phyloP scores from a whole-genome alignment of 1,140 invertebrate genomes.

The Ceratina calcarata region DNA sequence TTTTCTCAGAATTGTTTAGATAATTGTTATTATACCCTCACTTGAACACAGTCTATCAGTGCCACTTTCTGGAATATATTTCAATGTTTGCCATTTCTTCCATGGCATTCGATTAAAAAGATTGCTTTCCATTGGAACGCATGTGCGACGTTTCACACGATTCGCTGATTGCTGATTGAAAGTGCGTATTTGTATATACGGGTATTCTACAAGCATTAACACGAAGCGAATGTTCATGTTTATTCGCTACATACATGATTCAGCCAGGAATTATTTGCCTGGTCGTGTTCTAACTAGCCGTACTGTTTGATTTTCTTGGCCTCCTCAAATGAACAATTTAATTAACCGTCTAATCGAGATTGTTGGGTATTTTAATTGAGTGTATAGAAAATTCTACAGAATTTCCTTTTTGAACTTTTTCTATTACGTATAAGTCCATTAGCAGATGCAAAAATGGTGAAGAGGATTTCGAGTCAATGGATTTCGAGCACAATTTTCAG shows the following conservation, averaged over 20 bases:
- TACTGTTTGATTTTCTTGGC: constrained; percentile 1
- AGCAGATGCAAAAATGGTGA: too few relatives aligned
- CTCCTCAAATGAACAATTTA: constrained; percentile 8
- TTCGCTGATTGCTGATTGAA: constrained; percentile 47
- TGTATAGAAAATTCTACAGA: too few relatives aligned
- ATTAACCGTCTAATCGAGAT: background rate
- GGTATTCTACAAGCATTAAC: constrained; percentile 24
- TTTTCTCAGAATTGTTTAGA: too few relatives aligned
- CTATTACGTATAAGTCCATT: too few relatives aligned
- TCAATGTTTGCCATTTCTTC: background rate
- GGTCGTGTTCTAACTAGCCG: background rate
- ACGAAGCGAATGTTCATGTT: background rate
- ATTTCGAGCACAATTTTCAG: background rate
- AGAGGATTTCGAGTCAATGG: too few relatives aligned
- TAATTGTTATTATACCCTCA: too few relatives aligned
- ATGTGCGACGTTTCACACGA: constrained; percentile 17
- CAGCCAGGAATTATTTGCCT: constrained; percentile 20
- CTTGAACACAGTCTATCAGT: too few relatives aligned
- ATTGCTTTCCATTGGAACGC: background rate
- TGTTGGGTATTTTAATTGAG: background rate
- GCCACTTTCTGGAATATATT: background rate
- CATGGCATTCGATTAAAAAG: background rate
- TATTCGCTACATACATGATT: constrained; percentile 6
- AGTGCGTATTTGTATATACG: constrained; percentile 43
- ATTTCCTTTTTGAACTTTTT: too few relatives aligned